Evolutionary conservation across 1,140 invertebrate species (phyloP).

Genomic region (Helicorthomorpha holstii): DNA sequence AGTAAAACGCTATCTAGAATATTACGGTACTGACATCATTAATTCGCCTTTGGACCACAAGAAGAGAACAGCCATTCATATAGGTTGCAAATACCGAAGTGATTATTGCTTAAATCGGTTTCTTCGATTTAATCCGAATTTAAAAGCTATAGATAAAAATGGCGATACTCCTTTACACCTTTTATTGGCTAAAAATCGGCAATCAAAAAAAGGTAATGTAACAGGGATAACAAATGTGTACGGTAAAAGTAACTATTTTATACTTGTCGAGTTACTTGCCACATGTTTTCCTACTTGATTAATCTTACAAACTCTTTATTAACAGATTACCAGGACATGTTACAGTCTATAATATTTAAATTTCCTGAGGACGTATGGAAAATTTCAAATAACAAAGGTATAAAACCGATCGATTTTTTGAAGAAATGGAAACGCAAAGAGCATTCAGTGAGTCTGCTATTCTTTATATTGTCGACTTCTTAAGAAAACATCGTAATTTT

Average conservation of each 20-base stretch:
- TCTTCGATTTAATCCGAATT: background rate
- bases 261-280: background rate
- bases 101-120: background rate
- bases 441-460: no score
- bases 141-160: background rate
- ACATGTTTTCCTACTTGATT: background rate
- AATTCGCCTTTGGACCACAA: background rate
- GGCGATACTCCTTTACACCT: background rate
- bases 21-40: background rate
- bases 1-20: background rate
- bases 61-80: background rate
- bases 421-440: no score
- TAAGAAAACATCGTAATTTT: no score
- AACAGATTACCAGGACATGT: background rate
- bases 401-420: no score
- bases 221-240: background rate
- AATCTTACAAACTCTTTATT: no score
- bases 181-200: no score
- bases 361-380: no score
- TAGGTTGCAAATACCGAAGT: background rate
- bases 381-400: no score
- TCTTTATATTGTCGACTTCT: no score
- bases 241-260: background rate
- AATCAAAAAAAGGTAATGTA: background rate
- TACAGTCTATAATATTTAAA: no score